Conservation (phyloP, 92 coral and sea anemone genomes). For the Montipora capitata region DNA sequence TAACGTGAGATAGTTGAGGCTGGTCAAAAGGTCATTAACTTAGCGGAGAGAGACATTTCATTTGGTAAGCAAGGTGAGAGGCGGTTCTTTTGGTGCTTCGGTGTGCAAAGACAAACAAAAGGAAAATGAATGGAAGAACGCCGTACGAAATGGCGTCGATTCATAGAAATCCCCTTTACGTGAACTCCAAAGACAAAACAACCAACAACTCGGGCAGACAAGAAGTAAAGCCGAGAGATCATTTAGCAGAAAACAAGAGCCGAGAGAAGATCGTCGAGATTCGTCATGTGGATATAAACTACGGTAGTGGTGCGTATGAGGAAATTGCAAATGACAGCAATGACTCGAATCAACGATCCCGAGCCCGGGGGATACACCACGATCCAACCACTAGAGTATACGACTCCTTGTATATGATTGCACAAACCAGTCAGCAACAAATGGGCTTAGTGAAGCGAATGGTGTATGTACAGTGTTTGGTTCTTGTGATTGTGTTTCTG, state of each 20-base stretch:
- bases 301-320: not conserved
- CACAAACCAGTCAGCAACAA: constrained; percentile 7
- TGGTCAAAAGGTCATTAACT: too few relatives aligned
- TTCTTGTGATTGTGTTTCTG: not conserved
- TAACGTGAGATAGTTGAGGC: too few relatives aligned
- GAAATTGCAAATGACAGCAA: not conserved
- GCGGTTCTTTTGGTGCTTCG: not conserved
- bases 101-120: not conserved
- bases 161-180: constrained; percentile 6
- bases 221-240: not conserved
- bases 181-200: not conserved
- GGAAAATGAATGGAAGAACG: not conserved
- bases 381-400: not conserved
- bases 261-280: constrained; percentile 26
- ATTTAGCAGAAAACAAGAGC: not conserved
- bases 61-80: too few relatives aligned
- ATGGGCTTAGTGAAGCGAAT: not conserved
- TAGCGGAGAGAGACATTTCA: too few relatives aligned
- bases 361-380: not conserved
- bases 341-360: not conserved
- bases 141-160: not conserved
- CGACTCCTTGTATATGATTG: not conserved
- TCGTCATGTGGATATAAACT: constrained; percentile 14
- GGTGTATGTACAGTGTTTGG: not conserved
- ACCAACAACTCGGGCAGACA: not conserved